Base-by-base conservation (phyloP, 1,140 invertebrate genomes). In the Bombus impatiens region DNA sequence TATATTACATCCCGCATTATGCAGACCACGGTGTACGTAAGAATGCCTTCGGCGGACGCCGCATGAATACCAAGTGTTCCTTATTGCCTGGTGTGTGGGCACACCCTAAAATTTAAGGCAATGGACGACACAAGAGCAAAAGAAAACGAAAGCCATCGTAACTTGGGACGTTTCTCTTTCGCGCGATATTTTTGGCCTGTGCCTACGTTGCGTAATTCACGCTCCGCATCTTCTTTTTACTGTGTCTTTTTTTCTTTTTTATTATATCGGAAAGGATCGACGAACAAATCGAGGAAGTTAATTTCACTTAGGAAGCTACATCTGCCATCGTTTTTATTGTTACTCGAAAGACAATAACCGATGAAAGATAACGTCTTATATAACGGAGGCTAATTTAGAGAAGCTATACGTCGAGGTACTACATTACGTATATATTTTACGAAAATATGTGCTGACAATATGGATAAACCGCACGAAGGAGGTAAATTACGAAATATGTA, bases 71-170 rank as follows among this genome's bases (percentile, higher is more conserved):
- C 82, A 87, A 89, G 68, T 32, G 82, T 75, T 65, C 78, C 68
- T 78, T 78, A 78, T 79, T 82, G 68, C 72, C 59, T 18, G 53
- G 68, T 59, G 67, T 62, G 62, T 81, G 88, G 88, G 80, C 86
- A 78, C 88, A 82, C 88, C 86, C 86, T 87, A 87, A 89, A 87
- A 89, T 84, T 78, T 77, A 81, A 67, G 18, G 71, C 47, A 80
- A 82, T 40, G 72, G 44, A 44, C 76, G 71, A 70, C 65, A 59
- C 47, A 62, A n/a, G 59, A 25, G 25, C 42, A 35, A 53, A 83
- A 72, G 86, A 87, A 87, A 87, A 87, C 76, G 86, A 87, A 84
- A 87, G 86, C 57, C 62, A 76, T 8, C 6, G n/a, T 32, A 67
- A 28, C 44, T 47, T 5, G 15, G 18, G n/a, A 72, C 35, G 42